Evolutionary conservation across 2,888 invertebrate genomes (phyloP).

Genomic region (Cyaniris semiargus): DNA sequence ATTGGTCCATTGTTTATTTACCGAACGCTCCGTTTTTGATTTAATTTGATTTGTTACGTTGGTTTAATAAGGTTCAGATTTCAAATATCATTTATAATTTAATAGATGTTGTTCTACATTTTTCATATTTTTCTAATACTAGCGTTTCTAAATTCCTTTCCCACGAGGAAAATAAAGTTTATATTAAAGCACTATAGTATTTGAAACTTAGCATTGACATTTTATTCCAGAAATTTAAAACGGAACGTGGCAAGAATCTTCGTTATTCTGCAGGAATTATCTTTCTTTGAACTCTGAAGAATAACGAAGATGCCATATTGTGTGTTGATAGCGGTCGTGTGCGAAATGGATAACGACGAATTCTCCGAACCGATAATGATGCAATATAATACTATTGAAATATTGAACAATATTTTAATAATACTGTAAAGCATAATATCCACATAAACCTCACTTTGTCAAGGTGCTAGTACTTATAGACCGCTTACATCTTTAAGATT

Average conservation of each 20-base stretch:
- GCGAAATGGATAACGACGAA: background rate
- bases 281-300: slow-evolving; percentile 3
- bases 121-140: background rate
- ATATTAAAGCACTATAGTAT: background rate
- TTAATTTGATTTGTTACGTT: slow-evolving; percentile 7
- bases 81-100: background rate
- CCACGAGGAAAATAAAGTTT: background rate
- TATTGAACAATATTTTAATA: background rate
- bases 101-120: background rate
- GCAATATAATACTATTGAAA: background rate
- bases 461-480: no score
- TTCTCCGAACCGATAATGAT: background rate
- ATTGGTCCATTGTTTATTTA: slow-evolving; percentile 19
- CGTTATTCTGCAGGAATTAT: background rate
- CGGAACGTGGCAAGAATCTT: slow-evolving; percentile 10
- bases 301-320: background rate
- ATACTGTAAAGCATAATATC: no score
- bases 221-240: slow-evolving; percentile 9
- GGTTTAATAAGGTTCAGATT: slow-evolving; percentile 16
- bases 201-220: background rate
- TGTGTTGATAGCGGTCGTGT: background rate
- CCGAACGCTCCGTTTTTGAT: slow-evolving; percentile 1
- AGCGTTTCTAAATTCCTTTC: background rate
- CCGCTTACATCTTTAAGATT: no score
- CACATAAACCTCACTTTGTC: no score